Evolutionary conservation across 64 coral and sea anemone species (phyloP).

Genomic region (Actinia equina): DNA sequence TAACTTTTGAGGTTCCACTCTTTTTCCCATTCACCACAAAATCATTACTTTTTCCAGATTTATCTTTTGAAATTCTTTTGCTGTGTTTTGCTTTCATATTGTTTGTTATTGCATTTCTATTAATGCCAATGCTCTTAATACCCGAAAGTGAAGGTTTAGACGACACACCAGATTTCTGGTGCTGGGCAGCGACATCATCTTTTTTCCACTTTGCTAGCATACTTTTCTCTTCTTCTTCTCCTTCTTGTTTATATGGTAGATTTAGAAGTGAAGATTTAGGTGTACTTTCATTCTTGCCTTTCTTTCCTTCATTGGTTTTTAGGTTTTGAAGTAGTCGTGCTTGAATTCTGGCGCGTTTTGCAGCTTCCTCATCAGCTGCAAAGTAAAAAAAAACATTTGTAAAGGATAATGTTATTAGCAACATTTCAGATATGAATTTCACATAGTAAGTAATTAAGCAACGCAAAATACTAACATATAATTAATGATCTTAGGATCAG

Average conservation of each 20-base stretch:
- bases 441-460: too few relatives aligned
- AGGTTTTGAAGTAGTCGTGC: conserved; percentile 3
- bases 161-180: not conserved
- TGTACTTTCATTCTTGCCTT: not conserved
- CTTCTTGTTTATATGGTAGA: not conserved
- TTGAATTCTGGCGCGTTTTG: conserved; percentile 3
- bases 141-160: not conserved
- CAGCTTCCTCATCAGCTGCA: conserved; percentile 18
- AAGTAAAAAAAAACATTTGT: not conserved
- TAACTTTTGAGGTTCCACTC: not conserved
- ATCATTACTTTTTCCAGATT: not conserved
- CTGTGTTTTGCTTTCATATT: not conserved
- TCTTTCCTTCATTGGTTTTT: not conserved
- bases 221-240: not conserved
- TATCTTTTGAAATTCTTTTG: not conserved
- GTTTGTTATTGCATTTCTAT: not conserved
- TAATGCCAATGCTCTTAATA: not conserved
- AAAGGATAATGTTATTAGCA: too few relatives aligned
- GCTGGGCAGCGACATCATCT: not conserved
- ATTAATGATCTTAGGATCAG: too few relatives aligned
- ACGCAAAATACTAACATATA: too few relatives aligned
- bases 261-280: not conserved
- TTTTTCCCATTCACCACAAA: not conserved
- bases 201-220: not conserved
- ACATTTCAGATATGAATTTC: too few relatives aligned